A percentile compares a stretch with the other conserved stretches of the same genome.
phyloP scores from a whole-genome alignment of 2,888 invertebrate species.

The Rapana venosa region DNA sequence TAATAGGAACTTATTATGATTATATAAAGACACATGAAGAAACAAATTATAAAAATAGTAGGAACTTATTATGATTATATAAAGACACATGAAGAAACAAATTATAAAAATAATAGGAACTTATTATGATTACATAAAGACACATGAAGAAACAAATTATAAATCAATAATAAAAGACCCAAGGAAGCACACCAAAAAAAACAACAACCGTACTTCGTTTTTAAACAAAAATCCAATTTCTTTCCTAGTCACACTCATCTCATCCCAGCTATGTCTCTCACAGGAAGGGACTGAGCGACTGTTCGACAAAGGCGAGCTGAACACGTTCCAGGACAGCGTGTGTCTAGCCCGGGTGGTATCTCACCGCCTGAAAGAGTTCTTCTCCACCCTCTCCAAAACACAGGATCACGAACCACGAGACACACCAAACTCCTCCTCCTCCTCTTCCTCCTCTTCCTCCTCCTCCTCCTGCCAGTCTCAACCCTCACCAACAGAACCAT shows the following conservation, averaged over 20 bases:
- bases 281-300: slow-evolving; percentile 67
- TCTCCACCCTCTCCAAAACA: neutral
- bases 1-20: no score
- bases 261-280: neutral
- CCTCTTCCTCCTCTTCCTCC: neutral
- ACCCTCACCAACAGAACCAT: neutral
- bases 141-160: no score
- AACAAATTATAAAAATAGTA: no score
- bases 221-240: neutral
- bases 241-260: neutral
- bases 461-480: neutral
- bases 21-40: no score
- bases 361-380: neutral
- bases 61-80: no score
- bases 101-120: no score
- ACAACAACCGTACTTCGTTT: neutral
- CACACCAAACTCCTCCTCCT: neutral
- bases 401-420: neutral
- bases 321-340: slow-evolving; percentile 72
- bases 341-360: slow-evolving; percentile 49
- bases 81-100: no score
- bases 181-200: no score
- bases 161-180: no score
- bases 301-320: slow-evolving; percentile 77
- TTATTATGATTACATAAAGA: no score